Base-by-base conservation (phyloP, 2,113 vertebrate genomes). In the Pyrgilauda ruficollis region DNA sequence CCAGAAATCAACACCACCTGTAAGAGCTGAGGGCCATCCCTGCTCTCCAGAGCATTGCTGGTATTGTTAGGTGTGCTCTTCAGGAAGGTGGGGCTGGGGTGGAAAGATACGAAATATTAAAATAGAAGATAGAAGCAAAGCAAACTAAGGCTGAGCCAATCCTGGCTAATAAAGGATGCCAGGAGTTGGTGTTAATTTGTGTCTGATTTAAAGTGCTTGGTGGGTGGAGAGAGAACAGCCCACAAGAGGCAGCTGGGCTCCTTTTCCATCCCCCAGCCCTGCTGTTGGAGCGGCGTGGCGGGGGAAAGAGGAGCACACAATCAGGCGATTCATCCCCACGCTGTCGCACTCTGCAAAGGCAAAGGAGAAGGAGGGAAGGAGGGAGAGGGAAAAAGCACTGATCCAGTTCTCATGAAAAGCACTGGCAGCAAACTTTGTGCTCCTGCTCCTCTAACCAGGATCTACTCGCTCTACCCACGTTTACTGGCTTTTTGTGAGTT, bases 221-320 rank as follows among this genome's bases (percentile, higher is more conserved):
- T 97, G 96, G 96, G 96, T 81, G 96, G 96, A 90, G 94, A 96
- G 85, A 97, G 96, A 97, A 96, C 96, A 97, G 73, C 94, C 94
- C 93, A 96, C 96, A 93, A 89, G 96, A 95, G 96, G 96, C 96
- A 97, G 96, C 96, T 97, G 96, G 96, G 96, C 96, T 97, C 85
- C 83, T 81, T 78, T 77, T 96, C 96, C 96, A 96, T 97, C 96
- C 96, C 96, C 96, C 96, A 97, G 30, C 80, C 93, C 96, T 96
- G 96, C 96, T 97, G 96, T 58, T 96, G 90, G 90, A 89, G 94
- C 39, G 24, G 67, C 46, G 33, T 82, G 89, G 79, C 50, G 59
- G 83, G 85, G 93, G 90, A 90, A 92, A 93, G 88, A 93, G 90
- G 92, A 94, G 80, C 88, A 7, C 76, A 95, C 92, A 96, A 92